A percentile compares a stretch with the other conserved stretches of the same genome.
Evolutionary conservation across 1,140 invertebrate species (phyloP).

Genomic region (Cydia fagiglandana): DNA sequence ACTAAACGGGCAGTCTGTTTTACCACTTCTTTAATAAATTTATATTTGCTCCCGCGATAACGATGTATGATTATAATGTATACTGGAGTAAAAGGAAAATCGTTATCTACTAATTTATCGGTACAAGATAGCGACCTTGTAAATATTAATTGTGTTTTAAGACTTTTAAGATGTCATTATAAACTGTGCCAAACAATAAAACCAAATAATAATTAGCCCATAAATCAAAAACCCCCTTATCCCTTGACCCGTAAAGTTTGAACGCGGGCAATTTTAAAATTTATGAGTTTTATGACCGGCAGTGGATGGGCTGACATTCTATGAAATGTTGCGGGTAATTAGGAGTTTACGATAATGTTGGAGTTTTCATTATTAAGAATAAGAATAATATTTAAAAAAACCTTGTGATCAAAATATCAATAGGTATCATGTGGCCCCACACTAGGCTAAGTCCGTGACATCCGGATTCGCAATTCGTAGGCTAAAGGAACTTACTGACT

Average conservation of each 20-base stretch:
- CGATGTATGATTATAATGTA: not conserved
- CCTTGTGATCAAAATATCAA: too few relatives aligned
- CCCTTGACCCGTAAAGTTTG: not conserved
- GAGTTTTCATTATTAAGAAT: not conserved
- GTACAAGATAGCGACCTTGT: not conserved
- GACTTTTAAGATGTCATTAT: conserved; percentile 4
- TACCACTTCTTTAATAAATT: too few relatives aligned
- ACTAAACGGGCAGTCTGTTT: too few relatives aligned
- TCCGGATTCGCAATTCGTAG: too few relatives aligned
- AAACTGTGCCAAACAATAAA: not conserved
- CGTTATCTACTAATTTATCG: not conserved
- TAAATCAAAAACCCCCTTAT: conserved; percentile 23
- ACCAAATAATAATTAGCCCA: not conserved
- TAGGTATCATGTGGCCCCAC: too few relatives aligned
- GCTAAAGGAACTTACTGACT: too few relatives aligned
- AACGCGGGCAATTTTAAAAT: not conserved
- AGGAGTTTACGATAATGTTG: too few relatives aligned
- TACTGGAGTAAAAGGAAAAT: not conserved
- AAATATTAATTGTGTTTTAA: conserved; percentile 13
- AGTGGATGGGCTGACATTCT: not conserved
- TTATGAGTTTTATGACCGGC: conserved; percentile 1
- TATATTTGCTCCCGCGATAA: too few relatives aligned
- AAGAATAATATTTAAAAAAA: too few relatives aligned
- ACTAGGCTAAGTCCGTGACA: too few relatives aligned
- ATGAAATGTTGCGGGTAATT: not conserved